A percentile compares a stretch with the other conserved stretches of the same genome.
These are phyloP conservation scores for Plutomurus gul DNA, from an alignment of 1,140 invertebrate species.

Conservation along the genomic window DNA sequence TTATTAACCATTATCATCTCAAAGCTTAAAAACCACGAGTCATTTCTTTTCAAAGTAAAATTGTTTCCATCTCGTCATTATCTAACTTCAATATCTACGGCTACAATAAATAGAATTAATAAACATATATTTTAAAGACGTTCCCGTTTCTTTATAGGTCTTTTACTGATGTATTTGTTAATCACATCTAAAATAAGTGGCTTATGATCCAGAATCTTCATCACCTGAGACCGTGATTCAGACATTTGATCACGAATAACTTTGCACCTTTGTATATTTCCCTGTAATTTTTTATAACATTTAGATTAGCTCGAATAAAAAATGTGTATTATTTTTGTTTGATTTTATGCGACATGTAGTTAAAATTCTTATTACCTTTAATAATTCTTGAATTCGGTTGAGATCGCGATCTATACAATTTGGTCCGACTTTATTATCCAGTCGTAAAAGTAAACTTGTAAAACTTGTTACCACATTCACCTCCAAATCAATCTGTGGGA, in stretches of 20 bases:
- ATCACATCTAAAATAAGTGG: constrained; percentile 84
- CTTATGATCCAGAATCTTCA: constrained; percentile 90
- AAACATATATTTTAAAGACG: constrained; percentile 25
- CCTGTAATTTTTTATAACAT: too few species aligned
- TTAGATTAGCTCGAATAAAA: too few species aligned
- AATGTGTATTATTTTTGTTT: not conserved
- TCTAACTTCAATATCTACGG: constrained; percentile 2
- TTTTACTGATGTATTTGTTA: constrained; percentile 83
- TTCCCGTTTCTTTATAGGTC: constrained; percentile 78
- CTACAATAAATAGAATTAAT: constrained; percentile 24
- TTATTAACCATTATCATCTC: constrained; percentile 3
- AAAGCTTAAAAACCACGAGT: constrained; percentile 1
- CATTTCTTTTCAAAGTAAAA: constrained; percentile 7
- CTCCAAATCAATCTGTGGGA: constrained; percentile 63
- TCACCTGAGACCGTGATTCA: constrained; percentile 82
- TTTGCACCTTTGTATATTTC: constrained; percentile 92
- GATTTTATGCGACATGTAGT: not conserved
- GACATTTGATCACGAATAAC: constrained; percentile 88
- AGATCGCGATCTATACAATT: constrained; percentile 67
- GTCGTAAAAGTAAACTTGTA: constrained; percentile 65
- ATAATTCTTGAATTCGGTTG: constrained; percentile 74
- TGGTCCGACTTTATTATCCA: constrained; percentile 67
- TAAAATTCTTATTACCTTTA: constrained; percentile 65
- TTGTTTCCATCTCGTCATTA: not conserved
- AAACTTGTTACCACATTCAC: constrained; percentile 68